Base-by-base conservation (phyloP, 1,140 invertebrate genomes). In the Pseudoatta argentina region DNA sequence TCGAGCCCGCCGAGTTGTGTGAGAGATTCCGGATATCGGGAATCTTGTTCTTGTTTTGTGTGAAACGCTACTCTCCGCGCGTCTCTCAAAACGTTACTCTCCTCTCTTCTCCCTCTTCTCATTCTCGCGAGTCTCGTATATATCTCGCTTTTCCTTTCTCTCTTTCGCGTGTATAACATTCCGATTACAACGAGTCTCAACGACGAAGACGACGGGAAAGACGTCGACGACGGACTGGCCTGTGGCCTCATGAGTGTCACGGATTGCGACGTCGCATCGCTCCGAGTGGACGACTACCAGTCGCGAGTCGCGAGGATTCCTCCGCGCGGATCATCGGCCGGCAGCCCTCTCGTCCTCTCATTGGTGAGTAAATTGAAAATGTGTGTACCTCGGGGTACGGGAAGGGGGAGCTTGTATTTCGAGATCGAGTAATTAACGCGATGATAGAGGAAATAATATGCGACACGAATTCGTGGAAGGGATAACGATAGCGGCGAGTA, bases 21-120 rank as follows among this genome's bases (percentile, higher is more conserved):
- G 44, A 78, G 57, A 57, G 85, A 89, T 67, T 89, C 77, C 57
- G 83, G 57, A 85, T 90, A 90, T 69, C 57, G 76, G 55, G 67
- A 64, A 82, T 72, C 21, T 51, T 69, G 51, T 51, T 69, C 55
- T 51, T 69, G 69, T 83, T 39, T 61, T 69, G 69, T 83, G 79
- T 73, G 69, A 61, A 83, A 83, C 64, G 10, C 3, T 30, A 48
- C 48, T 48, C 39, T n/a, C 1, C 24, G 24, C 39, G 39, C 2
- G 39, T 44, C 39, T 12, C 39, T 44, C 10, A 10, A 10, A 44
- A 10, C 21, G 3, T 30, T 30, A 6, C 24, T 30, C 18, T 34
- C 2, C 8, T 24, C 39, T 66, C 30, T 34, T 24, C 39, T 66
- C 18, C 34, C 24, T 24, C 24, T 6, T 67, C 8, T 21, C 34